These are phyloP conservation scores for Galbula dea DNA, from an alignment of 2,113 vertebrate species.

Conservation along the genomic window DNA sequence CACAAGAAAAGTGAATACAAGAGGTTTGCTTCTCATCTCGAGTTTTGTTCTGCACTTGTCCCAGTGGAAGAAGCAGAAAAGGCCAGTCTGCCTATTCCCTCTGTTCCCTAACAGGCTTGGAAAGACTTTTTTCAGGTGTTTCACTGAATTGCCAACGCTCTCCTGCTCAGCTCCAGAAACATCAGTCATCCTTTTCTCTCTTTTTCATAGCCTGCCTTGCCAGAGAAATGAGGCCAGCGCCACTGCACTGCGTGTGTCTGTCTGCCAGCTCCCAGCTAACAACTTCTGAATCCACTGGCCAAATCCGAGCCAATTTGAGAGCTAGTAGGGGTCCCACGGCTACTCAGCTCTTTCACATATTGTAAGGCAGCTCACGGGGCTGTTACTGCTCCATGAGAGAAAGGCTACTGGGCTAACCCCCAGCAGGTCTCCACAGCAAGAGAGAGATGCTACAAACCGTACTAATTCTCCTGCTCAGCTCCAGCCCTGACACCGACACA, in stretches of 20 bases:
- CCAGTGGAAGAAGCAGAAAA: not conserved
- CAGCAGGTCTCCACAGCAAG: not conserved
- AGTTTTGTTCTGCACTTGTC: not conserved
- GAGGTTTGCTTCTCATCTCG: not conserved
- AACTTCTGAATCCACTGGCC: not conserved
- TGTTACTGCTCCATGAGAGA: not conserved
- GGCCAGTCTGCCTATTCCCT: not conserved
- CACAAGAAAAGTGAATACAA: not conserved
- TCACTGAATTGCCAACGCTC: not conserved
- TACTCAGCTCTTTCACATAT: not conserved
- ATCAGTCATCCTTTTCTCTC: not conserved
- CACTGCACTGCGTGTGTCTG: not conserved
- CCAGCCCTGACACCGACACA: not conserved
- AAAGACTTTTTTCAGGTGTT: conserved; percentile 11
- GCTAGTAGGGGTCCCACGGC: not conserved
- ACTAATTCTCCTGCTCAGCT: not conserved
- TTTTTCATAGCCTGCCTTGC: not conserved
- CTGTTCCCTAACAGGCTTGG: not conserved
- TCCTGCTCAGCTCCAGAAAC: not conserved
- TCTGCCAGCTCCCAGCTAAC: not conserved
- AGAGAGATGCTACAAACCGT: not conserved
- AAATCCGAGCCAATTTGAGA: not conserved
- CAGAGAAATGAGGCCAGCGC: conserved; percentile 10
- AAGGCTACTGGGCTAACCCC: not conserved
- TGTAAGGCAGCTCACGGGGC: not conserved